Percentiles rank a stretch among this genome's conserved stretches.
Conservation (phyloP, 2,113 vertebrate species). For the Chaetodon auriga region DNA sequence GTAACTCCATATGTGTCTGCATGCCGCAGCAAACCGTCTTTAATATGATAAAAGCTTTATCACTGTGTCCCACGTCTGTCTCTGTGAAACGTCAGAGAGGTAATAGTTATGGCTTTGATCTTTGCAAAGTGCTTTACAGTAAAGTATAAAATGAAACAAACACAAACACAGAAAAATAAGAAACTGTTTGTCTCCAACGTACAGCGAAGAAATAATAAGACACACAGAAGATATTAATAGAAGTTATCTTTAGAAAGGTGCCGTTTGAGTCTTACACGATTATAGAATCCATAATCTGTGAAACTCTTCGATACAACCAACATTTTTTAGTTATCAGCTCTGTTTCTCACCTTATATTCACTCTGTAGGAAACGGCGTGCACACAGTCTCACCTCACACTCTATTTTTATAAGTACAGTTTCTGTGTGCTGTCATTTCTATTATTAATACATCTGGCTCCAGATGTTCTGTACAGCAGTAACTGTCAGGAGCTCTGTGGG, state of each 20-base stretch:
- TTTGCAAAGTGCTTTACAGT: too few species aligned
- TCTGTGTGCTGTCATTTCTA: not conserved
- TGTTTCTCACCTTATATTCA: not conserved
- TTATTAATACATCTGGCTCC: slow-evolving; percentile 33
- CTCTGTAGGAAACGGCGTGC: not conserved
- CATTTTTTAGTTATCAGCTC: not conserved
- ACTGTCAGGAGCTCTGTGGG: slow-evolving; percentile 25
- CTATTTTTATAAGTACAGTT: not conserved
- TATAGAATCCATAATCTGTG: too few species aligned
- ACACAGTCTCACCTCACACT: not conserved
- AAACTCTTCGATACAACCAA: not conserved
- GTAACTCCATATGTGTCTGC: too few species aligned
- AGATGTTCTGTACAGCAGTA: slow-evolving; percentile 31
- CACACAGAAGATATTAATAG: not conserved
- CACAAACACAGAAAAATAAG: not conserved
- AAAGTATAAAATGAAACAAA: too few species aligned
- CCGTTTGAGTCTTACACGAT: not conserved
- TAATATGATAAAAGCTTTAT: too few species aligned
- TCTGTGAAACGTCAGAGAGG: too few species aligned
- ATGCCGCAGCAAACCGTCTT: too few species aligned
- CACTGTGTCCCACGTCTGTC: too few species aligned
- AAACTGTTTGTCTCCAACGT: too few species aligned
- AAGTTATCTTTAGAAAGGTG: not conserved
- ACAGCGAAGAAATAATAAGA: not conserved
- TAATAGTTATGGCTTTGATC: too few species aligned